Conservation (phyloP, 2,888 invertebrate genomes). For the Patella depressa region DNA sequence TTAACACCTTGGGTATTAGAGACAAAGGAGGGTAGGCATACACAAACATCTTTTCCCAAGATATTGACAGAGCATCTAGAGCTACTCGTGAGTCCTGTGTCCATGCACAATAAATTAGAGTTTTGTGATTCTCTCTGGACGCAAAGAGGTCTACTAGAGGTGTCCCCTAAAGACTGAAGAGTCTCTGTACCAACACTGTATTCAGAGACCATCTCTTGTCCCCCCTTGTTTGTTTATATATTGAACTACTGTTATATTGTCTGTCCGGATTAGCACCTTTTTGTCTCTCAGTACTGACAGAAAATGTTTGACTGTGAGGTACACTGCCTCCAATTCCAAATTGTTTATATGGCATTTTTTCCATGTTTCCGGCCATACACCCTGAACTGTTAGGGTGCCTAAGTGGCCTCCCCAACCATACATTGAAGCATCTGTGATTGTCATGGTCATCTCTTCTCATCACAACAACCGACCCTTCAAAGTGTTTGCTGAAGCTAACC, state of each 20-base stretch:
- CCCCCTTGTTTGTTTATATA: constrained; percentile 7
- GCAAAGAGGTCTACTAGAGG: constrained; percentile 30
- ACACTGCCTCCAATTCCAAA: constrained; percentile 18
- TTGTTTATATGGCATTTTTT: constrained; percentile 12
- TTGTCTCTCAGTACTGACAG: constrained; percentile 4
- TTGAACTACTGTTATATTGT: constrained; percentile 16
- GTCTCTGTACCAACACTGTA: neutral
- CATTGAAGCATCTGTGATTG: constrained; percentile 12
- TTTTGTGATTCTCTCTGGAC: constrained; percentile 18
- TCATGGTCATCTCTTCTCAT: neutral
- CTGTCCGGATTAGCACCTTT: constrained; percentile 13
- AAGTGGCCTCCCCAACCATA: constrained; percentile 14
- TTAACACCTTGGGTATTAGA: neutral
- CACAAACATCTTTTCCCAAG: constrained; percentile 20
- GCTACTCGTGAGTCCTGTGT: constrained; percentile 16
- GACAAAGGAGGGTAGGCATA: constrained; percentile 21
- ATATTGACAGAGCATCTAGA: constrained; percentile 24
- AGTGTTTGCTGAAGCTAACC: neutral
- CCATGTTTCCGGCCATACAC: constrained; percentile 8
- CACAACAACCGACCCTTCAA: neutral
- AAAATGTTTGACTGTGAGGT: constrained; percentile 14
- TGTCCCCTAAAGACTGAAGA: constrained; percentile 16
- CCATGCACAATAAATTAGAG: constrained; percentile 21
- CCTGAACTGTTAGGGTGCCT: constrained; percentile 13
- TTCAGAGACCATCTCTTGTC: too few relatives aligned